Base-by-base conservation (phyloP, 2,888 invertebrate species). In the Tetranychus truncatus region DNA sequence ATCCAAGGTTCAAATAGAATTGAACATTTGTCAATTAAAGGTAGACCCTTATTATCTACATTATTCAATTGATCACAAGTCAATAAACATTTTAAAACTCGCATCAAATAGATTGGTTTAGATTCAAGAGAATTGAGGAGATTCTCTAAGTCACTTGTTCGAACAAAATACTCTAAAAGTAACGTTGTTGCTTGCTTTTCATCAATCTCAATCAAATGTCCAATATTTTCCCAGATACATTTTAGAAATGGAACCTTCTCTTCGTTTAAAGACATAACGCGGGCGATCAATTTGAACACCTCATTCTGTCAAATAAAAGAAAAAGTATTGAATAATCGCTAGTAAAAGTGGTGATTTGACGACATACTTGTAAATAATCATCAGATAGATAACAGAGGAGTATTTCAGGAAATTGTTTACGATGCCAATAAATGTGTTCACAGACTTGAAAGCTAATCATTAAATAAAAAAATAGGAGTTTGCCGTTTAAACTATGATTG, bases 341-440 rank as follows among this genome's bases (percentile, higher is more conserved):
- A 5, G 55, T 55, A 15, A 55, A 55, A 55, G 9, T 55, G 9
- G 15, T 15, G 15, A 55, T 55, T 15, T 15, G 15, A 55, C 55
- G 11, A 71, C 77, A 76, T 79, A 83, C 83, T 80, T 86, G 86
- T 71, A 89, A 83, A 15, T 86, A 82, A 34, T 85, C 84, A 80
- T 89, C 89, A 45, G 85, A 84, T 71, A 89, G 82, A 81, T 89
- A 90, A 81, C 89, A 89, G 7, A 85, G 84, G 7, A 90, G 81
- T 74, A 90, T 88, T 79, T 86, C 86, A 76, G 86, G 85, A 80
- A 87, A 89, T 75, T 88, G 85, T 71, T 85, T 83, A 67, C 86
- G 80, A 78, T 83, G 85, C 81, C 88, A 88, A 80, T 89, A 87
- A 73, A 91, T 82, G 81, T 87, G 84, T 81, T 90, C 89, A 80